Conservation (phyloP, 2,888 invertebrate genomes). For the Seira sanloemensis region DNA sequence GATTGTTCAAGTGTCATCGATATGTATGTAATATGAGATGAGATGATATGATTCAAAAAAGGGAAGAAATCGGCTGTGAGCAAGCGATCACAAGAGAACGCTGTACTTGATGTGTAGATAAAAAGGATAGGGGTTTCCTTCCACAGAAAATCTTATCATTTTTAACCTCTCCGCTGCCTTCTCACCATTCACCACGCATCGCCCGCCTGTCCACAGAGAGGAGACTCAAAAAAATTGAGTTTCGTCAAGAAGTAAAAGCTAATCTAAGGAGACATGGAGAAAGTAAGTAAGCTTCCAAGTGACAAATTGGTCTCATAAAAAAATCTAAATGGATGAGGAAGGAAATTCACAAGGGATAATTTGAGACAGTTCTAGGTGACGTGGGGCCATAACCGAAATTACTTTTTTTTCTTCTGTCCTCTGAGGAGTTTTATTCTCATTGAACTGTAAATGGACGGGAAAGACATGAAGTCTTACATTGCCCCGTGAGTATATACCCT, state of each 20-base stretch:
- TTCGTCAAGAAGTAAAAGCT: not conserved
- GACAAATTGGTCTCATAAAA: conserved; percentile 3
- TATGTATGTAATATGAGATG: not conserved
- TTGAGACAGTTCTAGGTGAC: not conserved
- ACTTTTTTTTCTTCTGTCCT: no score
- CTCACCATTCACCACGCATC: not conserved
- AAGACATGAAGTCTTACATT: not conserved
- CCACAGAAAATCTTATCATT: not conserved
- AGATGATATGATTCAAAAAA: conserved; percentile 13
- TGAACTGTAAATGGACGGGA: not conserved
- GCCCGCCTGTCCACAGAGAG: not conserved
- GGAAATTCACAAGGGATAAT: conserved; percentile 10
- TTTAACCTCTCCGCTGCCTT: not conserved
- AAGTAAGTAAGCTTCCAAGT: not conserved
- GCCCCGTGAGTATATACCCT: not conserved
- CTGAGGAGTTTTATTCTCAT: not conserved
- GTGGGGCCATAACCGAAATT: not conserved
- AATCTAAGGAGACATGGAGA: conserved; percentile 2
- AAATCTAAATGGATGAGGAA: not conserved
- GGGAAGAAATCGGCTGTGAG: not conserved
- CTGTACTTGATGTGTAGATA: not conserved
- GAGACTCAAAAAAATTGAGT: not conserved
- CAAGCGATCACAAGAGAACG: not conserved
- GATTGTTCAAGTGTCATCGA: conserved; percentile 19
- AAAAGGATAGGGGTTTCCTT: not conserved